Evolutionary conservation across 2,797 vertebrate genomes (phyloP).

Genomic region (Eulemur mongoz): DNA sequence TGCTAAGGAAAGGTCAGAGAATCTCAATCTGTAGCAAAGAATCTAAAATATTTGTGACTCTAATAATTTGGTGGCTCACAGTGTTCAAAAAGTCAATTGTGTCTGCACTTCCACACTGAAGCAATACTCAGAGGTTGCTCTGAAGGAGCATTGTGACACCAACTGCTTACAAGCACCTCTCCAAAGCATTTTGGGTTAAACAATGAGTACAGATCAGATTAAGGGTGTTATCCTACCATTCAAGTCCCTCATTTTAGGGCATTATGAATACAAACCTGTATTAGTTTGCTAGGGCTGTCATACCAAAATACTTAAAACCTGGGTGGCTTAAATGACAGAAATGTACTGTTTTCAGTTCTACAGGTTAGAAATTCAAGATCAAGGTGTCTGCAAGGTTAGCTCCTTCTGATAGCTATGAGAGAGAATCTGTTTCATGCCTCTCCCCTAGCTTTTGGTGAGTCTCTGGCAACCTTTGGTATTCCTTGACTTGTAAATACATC

Average conservation of each 20-base stretch:
- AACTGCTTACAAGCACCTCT: background rate
- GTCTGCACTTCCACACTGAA: background rate
- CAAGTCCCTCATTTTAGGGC: background rate
- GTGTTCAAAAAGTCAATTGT: background rate
- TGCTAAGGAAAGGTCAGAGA: background rate
- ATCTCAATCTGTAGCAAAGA: background rate
- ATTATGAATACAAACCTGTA: no score
- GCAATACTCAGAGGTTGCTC: background rate
- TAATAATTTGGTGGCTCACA: background rate
- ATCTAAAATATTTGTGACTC: background rate
- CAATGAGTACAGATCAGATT: background rate
- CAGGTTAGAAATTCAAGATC: background rate
- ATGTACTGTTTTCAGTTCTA: background rate
- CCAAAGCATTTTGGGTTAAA: background rate
- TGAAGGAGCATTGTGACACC: background rate
- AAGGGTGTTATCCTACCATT: background rate
- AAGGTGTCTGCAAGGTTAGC: background rate
- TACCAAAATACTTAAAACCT: background rate
- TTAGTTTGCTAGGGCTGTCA: background rate
- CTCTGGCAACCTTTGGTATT: background rate
- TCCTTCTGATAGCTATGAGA: background rate
- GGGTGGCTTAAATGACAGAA: background rate
- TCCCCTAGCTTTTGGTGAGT: background rate
- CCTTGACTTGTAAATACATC: background rate
- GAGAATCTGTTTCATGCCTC: background rate